Evolutionary conservation across 2,113 vertebrate genomes (phyloP).

Genomic region (Parus major): DNA sequence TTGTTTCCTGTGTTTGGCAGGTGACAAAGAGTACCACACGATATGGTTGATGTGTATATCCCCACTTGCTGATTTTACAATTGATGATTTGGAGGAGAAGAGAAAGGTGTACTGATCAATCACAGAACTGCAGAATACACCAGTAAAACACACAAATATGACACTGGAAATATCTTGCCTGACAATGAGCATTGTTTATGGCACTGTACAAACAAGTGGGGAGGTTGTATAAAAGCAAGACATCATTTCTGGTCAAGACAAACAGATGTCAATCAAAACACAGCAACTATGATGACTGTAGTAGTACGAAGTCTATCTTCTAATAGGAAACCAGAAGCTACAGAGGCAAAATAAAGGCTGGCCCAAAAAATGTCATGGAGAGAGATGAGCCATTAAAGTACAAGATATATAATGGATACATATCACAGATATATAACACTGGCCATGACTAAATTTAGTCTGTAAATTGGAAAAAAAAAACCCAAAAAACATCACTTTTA

Average conservation of each 20-base stretch:
- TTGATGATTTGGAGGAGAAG: not conserved
- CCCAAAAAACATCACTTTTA: not conserved
- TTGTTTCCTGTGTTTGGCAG: not conserved
- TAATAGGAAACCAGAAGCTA: not conserved
- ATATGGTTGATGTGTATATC: not conserved
- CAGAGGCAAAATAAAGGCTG: not conserved
- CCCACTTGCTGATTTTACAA: not conserved
- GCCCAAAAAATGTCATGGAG: not conserved
- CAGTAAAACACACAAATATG: not conserved
- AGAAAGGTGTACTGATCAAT: not conserved
- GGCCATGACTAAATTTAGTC: not conserved
- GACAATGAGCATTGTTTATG: not conserved
- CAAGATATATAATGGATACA: not conserved
- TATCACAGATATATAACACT: not conserved
- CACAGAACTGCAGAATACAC: not conserved
- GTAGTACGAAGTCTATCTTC: not conserved
- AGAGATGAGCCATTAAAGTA: not conserved
- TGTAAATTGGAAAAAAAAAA: not conserved
- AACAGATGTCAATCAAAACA: not conserved
- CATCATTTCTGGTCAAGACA: not conserved
- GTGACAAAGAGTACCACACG: not conserved
- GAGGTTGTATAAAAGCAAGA: not conserved
- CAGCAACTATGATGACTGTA: not conserved
- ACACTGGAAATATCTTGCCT: not conserved
- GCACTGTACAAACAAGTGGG: not conserved